Base-by-base conservation (phyloP, 2,797 vertebrate genomes). In the Toxotes lorentzi region DNA sequence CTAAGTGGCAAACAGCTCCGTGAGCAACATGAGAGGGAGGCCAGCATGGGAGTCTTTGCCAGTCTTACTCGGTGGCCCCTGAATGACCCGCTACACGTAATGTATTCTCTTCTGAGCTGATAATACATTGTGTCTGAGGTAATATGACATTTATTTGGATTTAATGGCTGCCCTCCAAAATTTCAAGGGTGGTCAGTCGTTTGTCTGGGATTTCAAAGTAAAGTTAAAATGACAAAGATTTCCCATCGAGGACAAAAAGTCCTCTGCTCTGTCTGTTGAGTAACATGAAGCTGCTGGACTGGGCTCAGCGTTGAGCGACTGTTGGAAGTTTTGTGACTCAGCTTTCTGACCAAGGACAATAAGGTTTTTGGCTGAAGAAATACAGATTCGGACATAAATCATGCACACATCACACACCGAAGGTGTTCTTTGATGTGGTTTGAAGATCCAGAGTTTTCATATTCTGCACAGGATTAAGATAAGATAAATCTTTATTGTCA, bases 1-100 rank as follows among this genome's bases (percentile, higher is more conserved):
- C 13, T 38, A 10, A 56, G 34, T 53, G 59, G 70, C 40, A 61
- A 59, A n/a, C 12, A 19, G 7, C 21, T 64, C n/a, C 61, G 54
- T 40, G 60, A 78, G 81, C 23, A 79, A 82, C 72, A 11, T 38
- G 58, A 88, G 80, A 81, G 6, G 67, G 27, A 30, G 27, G 51
- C 10, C 38, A 9, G 23, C 16, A 21, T 48, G 21, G 13, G 8
- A 11, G 7, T 14, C 45, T 68, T 27, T 54, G 64, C 65, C 53
- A 58, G 34, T 4, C 40, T 51, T 23, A 34, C 48, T 43, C 11
- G n/a, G 2, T 60, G 60, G 35, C 73, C 59, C 10, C 27, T 76
- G 45, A 43, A 45, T 58, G 60, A 81, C 76, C 27, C 14, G 11
- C 13, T 35, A 14, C 5, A 30, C 11, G 0, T 70, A 32, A 40